These are phyloP conservation scores for Otolemur garnettii DNA, from an alignment of 2,113 vertebrate species.

Conservation along the genomic window DNA sequence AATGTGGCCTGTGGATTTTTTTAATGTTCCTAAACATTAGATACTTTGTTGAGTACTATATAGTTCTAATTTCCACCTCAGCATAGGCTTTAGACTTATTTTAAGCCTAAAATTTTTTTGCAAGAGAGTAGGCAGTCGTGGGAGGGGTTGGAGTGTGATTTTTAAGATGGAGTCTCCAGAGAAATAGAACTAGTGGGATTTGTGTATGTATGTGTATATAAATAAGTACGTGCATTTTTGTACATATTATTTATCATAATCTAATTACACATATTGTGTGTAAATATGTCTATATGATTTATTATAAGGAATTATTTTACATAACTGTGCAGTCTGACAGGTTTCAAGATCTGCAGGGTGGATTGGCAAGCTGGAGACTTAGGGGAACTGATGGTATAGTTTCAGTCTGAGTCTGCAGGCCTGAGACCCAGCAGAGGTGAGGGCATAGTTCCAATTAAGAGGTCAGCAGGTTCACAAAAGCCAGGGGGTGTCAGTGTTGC, in stretches of 20 bases:
- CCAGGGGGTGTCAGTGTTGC: background rate
- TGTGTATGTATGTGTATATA: background rate
- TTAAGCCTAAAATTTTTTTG: background rate
- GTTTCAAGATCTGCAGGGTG: background rate
- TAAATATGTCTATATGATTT: background rate
- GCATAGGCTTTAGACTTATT: background rate
- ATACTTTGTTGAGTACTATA: background rate
- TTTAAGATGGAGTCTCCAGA: background rate
- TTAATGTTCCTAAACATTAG: background rate
- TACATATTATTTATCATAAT: background rate
- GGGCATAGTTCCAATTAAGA: background rate
- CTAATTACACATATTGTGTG: too few relatives aligned
- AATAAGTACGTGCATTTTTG: background rate
- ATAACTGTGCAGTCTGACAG: background rate
- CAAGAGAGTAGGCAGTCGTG: background rate
- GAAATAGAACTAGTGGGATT: background rate
- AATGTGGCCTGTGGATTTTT: background rate
- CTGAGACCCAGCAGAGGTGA: background rate
- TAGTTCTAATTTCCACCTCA: background rate
- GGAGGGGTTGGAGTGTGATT: background rate
- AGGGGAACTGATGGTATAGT: background rate
- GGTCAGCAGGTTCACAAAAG: background rate
- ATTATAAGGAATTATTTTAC: background rate
- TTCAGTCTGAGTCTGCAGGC: background rate
- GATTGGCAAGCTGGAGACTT: background rate